Conservation (phyloP, 2,888 invertebrate genomes). For the Trichacis sp. region DNA sequence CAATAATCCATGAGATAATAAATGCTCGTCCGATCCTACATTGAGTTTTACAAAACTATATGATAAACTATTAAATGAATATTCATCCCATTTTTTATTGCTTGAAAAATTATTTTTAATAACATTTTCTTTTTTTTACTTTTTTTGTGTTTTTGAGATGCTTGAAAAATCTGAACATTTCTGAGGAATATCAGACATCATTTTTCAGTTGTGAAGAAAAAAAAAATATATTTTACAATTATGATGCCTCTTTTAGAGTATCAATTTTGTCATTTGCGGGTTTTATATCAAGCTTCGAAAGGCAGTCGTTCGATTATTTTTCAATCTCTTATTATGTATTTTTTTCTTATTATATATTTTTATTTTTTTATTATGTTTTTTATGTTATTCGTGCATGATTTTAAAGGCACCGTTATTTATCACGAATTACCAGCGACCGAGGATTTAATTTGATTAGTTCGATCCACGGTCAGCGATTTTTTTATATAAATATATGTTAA, state of each 20-base stretch:
- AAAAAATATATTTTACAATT: neutral
- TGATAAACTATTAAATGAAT: neutral
- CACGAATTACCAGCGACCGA: neutral
- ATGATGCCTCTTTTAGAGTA: neutral
- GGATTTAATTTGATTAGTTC: neutral
- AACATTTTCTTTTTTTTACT: neutral
- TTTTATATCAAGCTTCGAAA: neutral
- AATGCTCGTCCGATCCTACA: neutral
- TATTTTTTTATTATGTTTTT: neutral
- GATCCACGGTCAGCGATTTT: neutral
- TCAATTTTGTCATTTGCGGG: no score
- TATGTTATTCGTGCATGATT: neutral
- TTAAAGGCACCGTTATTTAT: neutral
- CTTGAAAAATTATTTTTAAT: neutral
- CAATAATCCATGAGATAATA: constrained; percentile 3
- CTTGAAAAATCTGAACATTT: neutral
- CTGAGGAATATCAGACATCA: neutral
- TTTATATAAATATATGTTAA: neutral
- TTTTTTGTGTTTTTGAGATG: neutral
- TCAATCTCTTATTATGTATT: neutral
- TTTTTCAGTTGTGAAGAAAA: neutral
- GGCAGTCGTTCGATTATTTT: neutral
- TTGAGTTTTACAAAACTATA: neutral
- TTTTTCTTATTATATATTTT: neutral
- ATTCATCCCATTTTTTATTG: neutral